Evolutionary conservation across 2,113 vertebrate species (phyloP).

Genomic region (Peucedramus taeniatus): DNA sequence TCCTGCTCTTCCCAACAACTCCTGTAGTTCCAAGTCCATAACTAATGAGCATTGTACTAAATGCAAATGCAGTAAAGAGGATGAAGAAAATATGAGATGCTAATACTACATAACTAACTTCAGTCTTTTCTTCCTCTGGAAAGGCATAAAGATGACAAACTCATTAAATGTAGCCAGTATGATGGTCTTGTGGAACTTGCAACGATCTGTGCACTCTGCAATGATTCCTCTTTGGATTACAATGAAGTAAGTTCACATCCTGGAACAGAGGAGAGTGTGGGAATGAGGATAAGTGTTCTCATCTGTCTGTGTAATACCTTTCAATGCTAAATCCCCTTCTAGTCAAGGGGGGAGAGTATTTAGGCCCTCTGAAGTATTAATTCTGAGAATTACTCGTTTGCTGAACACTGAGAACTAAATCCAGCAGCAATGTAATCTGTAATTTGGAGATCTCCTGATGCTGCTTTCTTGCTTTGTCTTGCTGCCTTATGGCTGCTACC

Average conservation of each 20-base stretch:
- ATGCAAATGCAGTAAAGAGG: not conserved
- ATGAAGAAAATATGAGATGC: not conserved
- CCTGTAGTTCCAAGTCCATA: not conserved
- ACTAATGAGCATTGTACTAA: not conserved
- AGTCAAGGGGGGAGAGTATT: not conserved
- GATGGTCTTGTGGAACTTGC: slow-evolving; percentile 93
- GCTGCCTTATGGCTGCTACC: not conserved
- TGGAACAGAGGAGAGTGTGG: not conserved
- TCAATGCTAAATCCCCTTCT: not conserved
- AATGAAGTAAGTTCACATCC: slow-evolving; percentile 83
- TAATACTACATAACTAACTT: not conserved
- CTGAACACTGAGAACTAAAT: not conserved
- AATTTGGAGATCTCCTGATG: not conserved
- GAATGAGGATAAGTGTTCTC: not conserved
- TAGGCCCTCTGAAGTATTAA: not conserved
- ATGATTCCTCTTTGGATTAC: slow-evolving; percentile 97
- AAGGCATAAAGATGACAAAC: slow-evolving; percentile 88
- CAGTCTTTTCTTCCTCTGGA: slow-evolving; percentile 7
- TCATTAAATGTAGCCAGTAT: slow-evolving; percentile 81
- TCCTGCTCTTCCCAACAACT: not conserved
- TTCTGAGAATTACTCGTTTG: not conserved
- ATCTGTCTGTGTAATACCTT: not conserved
- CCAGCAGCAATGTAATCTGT: not conserved
- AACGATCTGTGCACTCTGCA: slow-evolving; percentile 96
- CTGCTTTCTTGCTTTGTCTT: not conserved